Evolutionary conservation across 53 echinoderm and acorn worm species (phyloP), one percentile per base, ranked within the genome.

Genomic region (Antedon mediterranea): DNA sequence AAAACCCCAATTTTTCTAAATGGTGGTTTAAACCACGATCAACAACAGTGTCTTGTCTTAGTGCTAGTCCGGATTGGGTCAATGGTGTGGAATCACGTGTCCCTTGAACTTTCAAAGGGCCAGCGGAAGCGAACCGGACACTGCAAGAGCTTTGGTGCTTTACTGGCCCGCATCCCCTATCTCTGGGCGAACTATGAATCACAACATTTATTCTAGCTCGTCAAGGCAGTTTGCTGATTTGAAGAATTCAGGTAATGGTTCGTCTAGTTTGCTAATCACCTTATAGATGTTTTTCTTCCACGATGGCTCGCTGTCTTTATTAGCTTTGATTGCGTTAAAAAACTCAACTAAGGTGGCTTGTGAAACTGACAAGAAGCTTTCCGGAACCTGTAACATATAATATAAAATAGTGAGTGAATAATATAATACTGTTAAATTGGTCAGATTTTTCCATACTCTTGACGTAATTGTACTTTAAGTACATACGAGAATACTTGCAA

Each of bases 221-320:
- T 97, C 98, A 75, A 97, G 74, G 78, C 98, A 98, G 86, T 90
- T 88, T 28, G 88, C 82, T 14, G 90, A 90, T 81, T 89, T 86
- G 90, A 98, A 98, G 83, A 98, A 90, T 2, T 90, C 84, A 0
- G 98, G 98, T 57, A 98, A 70, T 0, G 88, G 93, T 75, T 98
- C 93, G 34, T 98, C 98, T 71, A 93, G 77, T 43, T 98, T 98
- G 85, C 98, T 88, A 81, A 98, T 98, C 72, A 98, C 88, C 78
- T 98, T 98, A 85, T 93, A 97, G 81, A 98, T 98, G 72, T 90
- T 85, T 80, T 98, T 93, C 90, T 98, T 93, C 92, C 93, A 98
- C 31, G 98, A 98, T 0, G 98, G 89, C 37, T 98, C 98, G 0
- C 78, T 32, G 76, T 98, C 98, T 77, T 93, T 90, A 71, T 43